phyloP scores from a whole-genome alignment of 2,888 invertebrate genomes.

The Cylloceria caligata region DNA sequence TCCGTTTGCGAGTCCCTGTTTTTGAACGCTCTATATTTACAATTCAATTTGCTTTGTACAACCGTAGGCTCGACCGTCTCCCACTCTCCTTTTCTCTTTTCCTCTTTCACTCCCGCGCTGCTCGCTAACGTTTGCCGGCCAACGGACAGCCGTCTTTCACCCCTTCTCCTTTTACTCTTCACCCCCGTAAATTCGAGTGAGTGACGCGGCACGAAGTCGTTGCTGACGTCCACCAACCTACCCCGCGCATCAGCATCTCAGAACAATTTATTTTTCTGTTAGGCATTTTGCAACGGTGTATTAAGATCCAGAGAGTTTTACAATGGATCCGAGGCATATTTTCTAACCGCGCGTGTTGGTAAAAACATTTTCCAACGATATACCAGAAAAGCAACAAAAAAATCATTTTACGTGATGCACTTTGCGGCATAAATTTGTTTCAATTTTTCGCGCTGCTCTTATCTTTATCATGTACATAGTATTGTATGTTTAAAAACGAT shows the following conservation, averaged over 20 bases:
- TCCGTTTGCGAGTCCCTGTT: slow-evolving; percentile 77
- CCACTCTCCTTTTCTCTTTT: slow-evolving; percentile 29
- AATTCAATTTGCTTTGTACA: slow-evolving; percentile 79
- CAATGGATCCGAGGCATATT: slow-evolving; percentile 13
- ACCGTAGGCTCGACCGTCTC: slow-evolving; percentile 62
- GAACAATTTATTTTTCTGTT: slow-evolving; percentile 46
- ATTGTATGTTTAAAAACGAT: not conserved
- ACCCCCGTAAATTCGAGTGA: slow-evolving; percentile 50
- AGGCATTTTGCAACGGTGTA: not conserved
- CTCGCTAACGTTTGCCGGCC: slow-evolving; percentile 53
- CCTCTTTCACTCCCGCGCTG: slow-evolving; percentile 37
- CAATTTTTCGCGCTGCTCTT: not conserved
- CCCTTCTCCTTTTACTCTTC: slow-evolving; percentile 22
- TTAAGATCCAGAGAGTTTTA: slow-evolving; percentile 14
- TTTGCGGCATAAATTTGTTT: not conserved
- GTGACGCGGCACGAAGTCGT: slow-evolving; percentile 40
- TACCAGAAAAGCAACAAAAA: not conserved
- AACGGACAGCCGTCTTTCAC: slow-evolving; percentile 39
- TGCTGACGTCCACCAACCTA: slow-evolving; percentile 47
- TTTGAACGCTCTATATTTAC: slow-evolving; percentile 81
- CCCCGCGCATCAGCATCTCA: slow-evolving; percentile 30
- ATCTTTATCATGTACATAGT: not conserved
- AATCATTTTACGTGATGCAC: not conserved
- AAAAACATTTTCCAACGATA: not conserved
- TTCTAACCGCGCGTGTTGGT: not conserved